A percentile compares a stretch with the other conserved stretches of the same genome.
phyloP scores from a whole-genome alignment of 1,140 invertebrate genomes.

The Formica selysi region DNA sequence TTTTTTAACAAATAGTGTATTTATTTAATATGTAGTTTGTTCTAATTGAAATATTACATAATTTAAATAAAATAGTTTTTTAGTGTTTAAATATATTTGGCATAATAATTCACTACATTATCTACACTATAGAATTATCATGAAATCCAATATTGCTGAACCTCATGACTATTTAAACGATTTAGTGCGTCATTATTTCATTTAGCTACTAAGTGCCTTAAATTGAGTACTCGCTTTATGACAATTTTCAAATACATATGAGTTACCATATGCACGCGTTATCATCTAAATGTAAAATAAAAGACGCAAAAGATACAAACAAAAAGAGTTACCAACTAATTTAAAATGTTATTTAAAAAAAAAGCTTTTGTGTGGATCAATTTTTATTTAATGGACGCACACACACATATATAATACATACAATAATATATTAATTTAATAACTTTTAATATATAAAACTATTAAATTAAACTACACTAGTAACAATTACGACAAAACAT shows the following conservation, averaged over 20 bases:
- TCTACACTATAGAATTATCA: neutral
- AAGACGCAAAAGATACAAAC: neutral
- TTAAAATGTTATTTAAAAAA: neutral
- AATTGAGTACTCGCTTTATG: neutral
- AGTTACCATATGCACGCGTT: neutral
- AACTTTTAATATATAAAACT: no score
- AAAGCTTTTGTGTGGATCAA: neutral
- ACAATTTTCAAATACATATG: neutral
- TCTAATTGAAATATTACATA: neutral
- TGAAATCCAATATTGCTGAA: neutral
- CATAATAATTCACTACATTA: neutral
- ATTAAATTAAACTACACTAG: no score
- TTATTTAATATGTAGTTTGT: neutral
- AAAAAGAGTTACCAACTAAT: neutral
- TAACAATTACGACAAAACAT: neutral
- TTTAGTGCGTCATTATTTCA: constrained; percentile 23
- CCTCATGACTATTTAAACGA: neutral
- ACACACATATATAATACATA: no score
- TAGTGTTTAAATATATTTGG: neutral
- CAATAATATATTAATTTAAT: no score
- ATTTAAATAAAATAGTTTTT: neutral
- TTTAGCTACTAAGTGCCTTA: neutral
- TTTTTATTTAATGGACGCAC: neutral
- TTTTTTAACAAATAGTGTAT: neutral
- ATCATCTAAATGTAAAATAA: neutral